Evolutionary conservation across 2,113 vertebrate species (phyloP).

Genomic region (Microcebus jonahi): DNA sequence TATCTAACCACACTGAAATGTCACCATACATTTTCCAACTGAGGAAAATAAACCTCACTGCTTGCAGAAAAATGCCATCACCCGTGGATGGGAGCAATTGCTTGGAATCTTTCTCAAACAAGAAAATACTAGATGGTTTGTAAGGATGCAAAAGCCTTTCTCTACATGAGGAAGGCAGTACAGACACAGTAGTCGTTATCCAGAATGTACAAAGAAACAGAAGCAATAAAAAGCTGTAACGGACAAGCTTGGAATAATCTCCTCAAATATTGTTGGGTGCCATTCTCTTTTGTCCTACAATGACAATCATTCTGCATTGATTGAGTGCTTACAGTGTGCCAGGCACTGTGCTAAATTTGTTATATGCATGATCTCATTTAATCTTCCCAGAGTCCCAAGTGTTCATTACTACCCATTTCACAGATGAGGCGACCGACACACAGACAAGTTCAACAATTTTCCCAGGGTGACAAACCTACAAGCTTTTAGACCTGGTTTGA

Average conservation of each 20-base stretch:
- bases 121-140: slow-evolving; percentile 45
- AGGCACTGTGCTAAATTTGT: neutral
- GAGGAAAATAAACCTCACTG: neutral
- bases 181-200: neutral
- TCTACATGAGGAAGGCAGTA: neutral
- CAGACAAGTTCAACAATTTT: neutral
- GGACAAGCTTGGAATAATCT: neutral
- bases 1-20: slow-evolving; percentile 45
- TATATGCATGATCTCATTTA: neutral
- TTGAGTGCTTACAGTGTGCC: accelerated
- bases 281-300: neutral
- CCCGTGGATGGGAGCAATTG: neutral
- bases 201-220: neutral
- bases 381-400: neutral
- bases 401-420: neutral
- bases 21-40: slow-evolving; percentile 66
- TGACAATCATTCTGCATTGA: neutral
- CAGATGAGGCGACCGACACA: neutral
- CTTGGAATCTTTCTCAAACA: slow-evolving; percentile 8
- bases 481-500: neutral
- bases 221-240: neutral
- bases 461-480: neutral
- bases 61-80: neutral
- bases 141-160: neutral
- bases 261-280: neutral